phyloP scores from a whole-genome alignment of 2,113 vertebrate genomes.

The Spea bombifrons region DNA sequence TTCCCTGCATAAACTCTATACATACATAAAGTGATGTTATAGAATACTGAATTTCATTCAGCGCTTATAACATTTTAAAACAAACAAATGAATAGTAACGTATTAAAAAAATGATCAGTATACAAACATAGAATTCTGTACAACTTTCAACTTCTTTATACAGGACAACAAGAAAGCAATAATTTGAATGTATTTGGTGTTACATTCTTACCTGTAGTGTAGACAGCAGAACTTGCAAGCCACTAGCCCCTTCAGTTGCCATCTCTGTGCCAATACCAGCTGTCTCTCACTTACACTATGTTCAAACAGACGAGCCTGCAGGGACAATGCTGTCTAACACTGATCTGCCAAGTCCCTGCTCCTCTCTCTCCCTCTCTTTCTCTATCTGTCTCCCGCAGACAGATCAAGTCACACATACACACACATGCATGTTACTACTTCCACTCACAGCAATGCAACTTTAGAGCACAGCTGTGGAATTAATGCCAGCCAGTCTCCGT shows the following conservation, averaged over 20 bases:
- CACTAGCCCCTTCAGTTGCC: slow-evolving; percentile 75
- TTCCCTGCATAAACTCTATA: too few species aligned
- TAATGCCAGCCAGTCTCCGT: slow-evolving; percentile 61
- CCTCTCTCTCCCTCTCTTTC: slow-evolving; percentile 57
- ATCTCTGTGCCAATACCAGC: slow-evolving; percentile 64
- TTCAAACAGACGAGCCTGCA: slow-evolving; percentile 42
- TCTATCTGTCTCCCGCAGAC: slow-evolving; percentile 42
- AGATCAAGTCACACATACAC: slow-evolving; percentile 61
- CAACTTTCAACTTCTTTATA: too few species aligned
- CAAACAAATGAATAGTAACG: too few species aligned
- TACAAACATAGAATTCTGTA: too few species aligned
- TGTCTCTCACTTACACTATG: slow-evolving; percentile 48
- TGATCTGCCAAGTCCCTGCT: slow-evolving; percentile 59
- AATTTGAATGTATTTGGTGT: slow-evolving; percentile 5
- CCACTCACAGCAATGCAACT: slow-evolving; percentile 65
- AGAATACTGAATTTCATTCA: too few species aligned
- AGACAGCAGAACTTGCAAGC: slow-evolving; percentile 82
- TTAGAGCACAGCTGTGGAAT: slow-evolving; percentile 64
- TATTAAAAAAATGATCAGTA: too few species aligned
- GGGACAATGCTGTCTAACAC: slow-evolving; percentile 53
- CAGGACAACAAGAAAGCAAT: background rate
- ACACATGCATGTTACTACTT: slow-evolving; percentile 58
- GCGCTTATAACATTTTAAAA: too few species aligned
- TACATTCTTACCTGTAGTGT: slow-evolving; percentile 83
- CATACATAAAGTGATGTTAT: too few species aligned